Conservation (phyloP, 92 coral and sea anemone species). For the Palythoa grandis region DNA sequence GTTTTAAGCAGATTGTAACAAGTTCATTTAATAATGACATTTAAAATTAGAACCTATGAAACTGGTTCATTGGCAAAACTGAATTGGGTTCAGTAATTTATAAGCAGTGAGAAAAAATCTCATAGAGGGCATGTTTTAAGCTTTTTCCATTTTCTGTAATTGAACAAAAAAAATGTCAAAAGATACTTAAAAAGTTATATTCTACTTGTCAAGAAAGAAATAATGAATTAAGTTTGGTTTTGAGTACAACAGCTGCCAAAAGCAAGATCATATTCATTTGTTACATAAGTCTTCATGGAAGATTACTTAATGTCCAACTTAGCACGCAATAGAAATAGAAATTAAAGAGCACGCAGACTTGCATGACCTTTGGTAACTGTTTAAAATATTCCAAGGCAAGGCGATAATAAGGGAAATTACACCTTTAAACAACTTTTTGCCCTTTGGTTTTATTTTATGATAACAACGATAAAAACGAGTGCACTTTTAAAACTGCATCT, state of each 20-base stretch:
- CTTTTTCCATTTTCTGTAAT: not conserved
- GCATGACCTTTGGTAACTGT: slow-evolving; percentile 37
- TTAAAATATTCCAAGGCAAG: slow-evolving; percentile 26
- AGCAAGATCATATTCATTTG: not conserved
- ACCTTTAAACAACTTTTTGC: slow-evolving; percentile 20
- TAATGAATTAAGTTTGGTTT: too few relatives aligned
- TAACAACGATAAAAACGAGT: not conserved
- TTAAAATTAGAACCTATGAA: too few relatives aligned
- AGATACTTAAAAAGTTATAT: too few relatives aligned
- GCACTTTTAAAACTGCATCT: not conserved
- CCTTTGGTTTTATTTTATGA: not conserved
- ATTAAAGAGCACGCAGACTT: not conserved
- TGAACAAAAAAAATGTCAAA: not conserved
- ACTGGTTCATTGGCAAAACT: too few relatives aligned
- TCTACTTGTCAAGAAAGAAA: too few relatives aligned
- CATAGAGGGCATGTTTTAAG: not conserved
- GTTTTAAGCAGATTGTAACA: too few relatives aligned
- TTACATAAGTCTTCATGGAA: not conserved
- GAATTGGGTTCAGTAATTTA: too few relatives aligned
- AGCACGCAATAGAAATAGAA: not conserved
- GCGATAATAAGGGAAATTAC: slow-evolving; percentile 9
- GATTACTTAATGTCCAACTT: not conserved
- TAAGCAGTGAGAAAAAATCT: not conserved
- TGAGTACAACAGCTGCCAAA: not conserved
- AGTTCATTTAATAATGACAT: too few relatives aligned